A percentile compares a stretch with the other conserved stretches of the same genome.
phyloP scores from a whole-genome alignment of 2,797 vertebrate species.

The Rhinogobio ventralis region DNA sequence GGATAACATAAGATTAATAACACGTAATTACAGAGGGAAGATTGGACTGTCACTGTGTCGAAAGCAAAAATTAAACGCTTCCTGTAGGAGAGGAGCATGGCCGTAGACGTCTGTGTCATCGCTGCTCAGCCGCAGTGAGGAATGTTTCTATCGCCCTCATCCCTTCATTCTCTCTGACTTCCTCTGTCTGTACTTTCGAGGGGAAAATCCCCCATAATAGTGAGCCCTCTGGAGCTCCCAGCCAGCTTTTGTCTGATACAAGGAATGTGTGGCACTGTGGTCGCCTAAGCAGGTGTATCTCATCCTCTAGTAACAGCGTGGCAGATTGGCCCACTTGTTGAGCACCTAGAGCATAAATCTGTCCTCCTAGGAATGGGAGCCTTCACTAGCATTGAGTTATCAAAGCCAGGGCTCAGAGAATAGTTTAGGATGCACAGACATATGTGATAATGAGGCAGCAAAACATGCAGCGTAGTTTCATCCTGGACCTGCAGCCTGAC shows the following conservation, averaged over 20 bases:
- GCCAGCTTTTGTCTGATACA: constrained; percentile 57
- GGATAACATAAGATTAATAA: constrained; percentile 79
- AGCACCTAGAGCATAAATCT: constrained; percentile 57
- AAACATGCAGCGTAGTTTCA: constrained; percentile 50
- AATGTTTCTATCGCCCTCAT: constrained; percentile 9
- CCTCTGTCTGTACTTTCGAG: constrained; percentile 19
- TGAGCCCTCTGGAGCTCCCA: constrained; percentile 31
- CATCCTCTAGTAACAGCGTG: constrained; percentile 40
- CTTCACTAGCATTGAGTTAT: constrained; percentile 48
- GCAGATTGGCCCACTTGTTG: constrained; percentile 54
- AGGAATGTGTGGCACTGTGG: constrained; percentile 33
- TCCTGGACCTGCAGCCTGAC: constrained; percentile 58
- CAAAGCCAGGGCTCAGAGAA: constrained; percentile 47
- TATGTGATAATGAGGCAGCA: constrained; percentile 56
- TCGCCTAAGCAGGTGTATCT: constrained; percentile 57
- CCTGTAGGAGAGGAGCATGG: constrained; percentile 52
- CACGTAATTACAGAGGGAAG: constrained; percentile 74
- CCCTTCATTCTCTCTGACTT: constrained; percentile 3
- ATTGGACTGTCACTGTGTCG: constrained; percentile 73
- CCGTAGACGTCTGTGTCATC: constrained; percentile 43
- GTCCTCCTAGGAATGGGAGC: constrained; percentile 44
- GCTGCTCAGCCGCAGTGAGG: constrained; percentile 5
- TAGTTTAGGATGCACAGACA: constrained; percentile 32
- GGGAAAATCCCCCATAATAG: constrained; percentile 52
- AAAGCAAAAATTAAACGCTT: constrained; percentile 75